Conservation (phyloP, 2,888 invertebrate genomes). For the Cistogaster globosa region DNA sequence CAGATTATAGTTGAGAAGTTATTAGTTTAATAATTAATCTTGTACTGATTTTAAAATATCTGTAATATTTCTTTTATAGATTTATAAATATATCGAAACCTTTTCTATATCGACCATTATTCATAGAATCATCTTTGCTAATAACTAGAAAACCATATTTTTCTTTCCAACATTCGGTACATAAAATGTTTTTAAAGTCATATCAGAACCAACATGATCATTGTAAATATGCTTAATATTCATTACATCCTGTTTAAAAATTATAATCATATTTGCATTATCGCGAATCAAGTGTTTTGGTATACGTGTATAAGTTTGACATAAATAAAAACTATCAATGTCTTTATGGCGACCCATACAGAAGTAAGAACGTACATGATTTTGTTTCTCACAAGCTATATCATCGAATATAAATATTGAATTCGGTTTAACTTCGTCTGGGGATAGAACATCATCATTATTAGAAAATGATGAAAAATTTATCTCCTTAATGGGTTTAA, state of each 20-base stretch:
- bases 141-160: conserved; percentile 11
- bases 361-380: conserved; percentile 76
- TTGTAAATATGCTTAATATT: conserved; percentile 16
- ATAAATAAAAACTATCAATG: conserved; percentile 74
- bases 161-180: neutral
- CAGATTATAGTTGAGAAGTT: neutral
- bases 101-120: conserved; percentile 22
- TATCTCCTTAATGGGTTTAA: neutral
- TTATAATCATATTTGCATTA: conserved; percentile 78
- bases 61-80: conserved; percentile 10
- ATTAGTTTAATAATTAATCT: conserved; percentile 22
- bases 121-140: conserved; percentile 27
- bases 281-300: conserved; percentile 79
- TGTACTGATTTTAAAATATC: conserved; percentile 24
- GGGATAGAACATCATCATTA: conserved; percentile 48
- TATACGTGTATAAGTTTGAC: conserved; percentile 76
- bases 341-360: conserved; percentile 77
- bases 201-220: conserved; percentile 7
- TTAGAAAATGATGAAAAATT: conserved; percentile 3
- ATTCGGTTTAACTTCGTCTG: conserved; percentile 72
- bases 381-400: conserved; percentile 78
- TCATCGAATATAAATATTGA: conserved; percentile 65
- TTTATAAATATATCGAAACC: conserved; percentile 26
- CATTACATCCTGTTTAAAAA: conserved; percentile 73
- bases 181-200: conserved; percentile 25